Evolutionary conservation across 2,113 vertebrate species (phyloP).

Genomic region (Edolisoma coerulescens): DNA sequence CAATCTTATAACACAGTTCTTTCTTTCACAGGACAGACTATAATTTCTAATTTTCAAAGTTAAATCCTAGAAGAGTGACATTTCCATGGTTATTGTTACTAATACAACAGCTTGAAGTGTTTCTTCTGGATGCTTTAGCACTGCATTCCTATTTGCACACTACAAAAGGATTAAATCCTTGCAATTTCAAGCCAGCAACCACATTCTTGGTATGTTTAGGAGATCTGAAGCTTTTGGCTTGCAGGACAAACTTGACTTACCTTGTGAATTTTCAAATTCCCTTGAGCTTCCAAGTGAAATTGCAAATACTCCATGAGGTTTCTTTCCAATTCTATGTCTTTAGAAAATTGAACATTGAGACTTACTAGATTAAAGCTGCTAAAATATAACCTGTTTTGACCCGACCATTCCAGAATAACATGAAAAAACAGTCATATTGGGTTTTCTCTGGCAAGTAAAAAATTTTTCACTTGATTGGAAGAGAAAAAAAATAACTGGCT

Average conservation of each 20-base stretch:
- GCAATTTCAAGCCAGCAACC: neutral
- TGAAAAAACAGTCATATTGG: neutral
- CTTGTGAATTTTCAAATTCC: neutral
- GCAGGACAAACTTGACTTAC: neutral
- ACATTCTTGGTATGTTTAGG: neutral
- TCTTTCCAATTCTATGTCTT: neutral
- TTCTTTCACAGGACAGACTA: neutral
- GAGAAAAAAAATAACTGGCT: neutral
- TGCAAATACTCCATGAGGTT: neutral
- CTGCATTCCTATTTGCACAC: neutral
- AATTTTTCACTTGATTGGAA: neutral
- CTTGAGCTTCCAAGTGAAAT: neutral
- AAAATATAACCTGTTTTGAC: neutral
- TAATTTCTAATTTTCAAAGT: neutral
- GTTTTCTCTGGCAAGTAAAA: neutral
- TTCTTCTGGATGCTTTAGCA: neutral
- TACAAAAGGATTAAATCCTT: neutral
- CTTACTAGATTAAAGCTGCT: neutral
- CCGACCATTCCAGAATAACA: neutral
- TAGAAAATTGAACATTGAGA: neutral
- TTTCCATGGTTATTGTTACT: neutral
- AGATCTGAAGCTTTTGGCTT: neutral
- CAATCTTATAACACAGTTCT: neutral
- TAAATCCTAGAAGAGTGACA: neutral
- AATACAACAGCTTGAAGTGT: neutral